Evolutionary conservation across 2,888 invertebrate genomes (phyloP).

Genomic region (Thereva nobilitata): DNA sequence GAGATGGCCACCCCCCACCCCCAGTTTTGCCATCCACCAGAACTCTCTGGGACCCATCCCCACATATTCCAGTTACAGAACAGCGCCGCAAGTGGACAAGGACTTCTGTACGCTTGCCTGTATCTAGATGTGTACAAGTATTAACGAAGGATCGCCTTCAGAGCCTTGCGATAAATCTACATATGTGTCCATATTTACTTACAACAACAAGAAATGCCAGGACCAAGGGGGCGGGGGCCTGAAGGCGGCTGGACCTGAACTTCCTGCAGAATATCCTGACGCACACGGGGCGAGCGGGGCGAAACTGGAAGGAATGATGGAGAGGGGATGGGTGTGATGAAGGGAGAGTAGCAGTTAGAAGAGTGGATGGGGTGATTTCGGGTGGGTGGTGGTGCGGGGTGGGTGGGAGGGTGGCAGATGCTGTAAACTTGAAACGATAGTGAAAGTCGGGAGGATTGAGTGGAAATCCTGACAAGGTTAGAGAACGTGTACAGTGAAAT

Average conservation of each 20-base stretch:
- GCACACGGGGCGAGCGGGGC: background rate
- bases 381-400: background rate
- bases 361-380: no score
- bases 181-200: conserved; percentile 34
- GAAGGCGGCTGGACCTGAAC: conserved; percentile 29
- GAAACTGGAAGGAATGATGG: background rate
- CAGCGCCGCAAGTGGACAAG: conserved; percentile 18
- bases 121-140: background rate
- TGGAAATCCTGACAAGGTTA: conserved; percentile 7
- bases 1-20: background rate
- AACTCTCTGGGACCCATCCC: no score
- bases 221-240: conserved; percentile 3
- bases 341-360: no score
- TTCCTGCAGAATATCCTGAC: conserved; percentile 3
- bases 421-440: conserved; percentile 33
- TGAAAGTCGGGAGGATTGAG: conserved; percentile 15
- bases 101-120: background rate
- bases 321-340: no score
- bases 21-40: no score
- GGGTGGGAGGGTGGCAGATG: conserved; percentile 3
- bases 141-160: conserved; percentile 22
- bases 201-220: conserved; percentile 25
- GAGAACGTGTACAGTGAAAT: conserved; percentile 19
- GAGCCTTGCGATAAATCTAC: conserved; percentile 31
- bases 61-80: no score